These are phyloP conservation scores for Odocoileus hemionus DNA, from an alignment of 2,113 vertebrate species.

Conservation along the genomic window DNA sequence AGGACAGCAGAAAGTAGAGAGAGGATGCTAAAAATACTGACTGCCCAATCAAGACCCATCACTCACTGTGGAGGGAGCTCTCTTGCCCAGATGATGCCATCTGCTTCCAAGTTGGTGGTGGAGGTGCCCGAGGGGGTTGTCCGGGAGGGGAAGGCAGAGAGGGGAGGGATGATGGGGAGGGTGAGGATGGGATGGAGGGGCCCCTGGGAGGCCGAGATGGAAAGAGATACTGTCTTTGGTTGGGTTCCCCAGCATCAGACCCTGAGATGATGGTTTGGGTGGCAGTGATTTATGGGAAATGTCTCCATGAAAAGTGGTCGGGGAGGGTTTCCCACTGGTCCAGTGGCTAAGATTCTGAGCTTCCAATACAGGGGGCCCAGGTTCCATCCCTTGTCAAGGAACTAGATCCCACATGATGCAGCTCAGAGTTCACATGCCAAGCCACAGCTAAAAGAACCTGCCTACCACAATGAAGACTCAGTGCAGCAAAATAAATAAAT, in stretches of 20 bases:
- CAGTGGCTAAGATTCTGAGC: not conserved
- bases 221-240: not conserved
- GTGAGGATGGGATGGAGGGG: not conserved
- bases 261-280: not conserved
- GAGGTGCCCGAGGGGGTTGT: not conserved
- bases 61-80: conserved; percentile 54
- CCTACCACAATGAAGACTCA: not conserved
- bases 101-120: conserved; percentile 74
- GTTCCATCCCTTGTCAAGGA: not conserved
- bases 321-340: not conserved
- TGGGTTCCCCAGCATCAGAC: not conserved
- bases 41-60: conserved; percentile 63
- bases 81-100: conserved; percentile 58
- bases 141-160: rapidly evolving
- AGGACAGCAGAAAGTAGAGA: conserved; percentile 26
- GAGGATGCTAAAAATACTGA: conserved; percentile 61
- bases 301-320: too few relatives aligned
- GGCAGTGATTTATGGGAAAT: not conserved
- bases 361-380: not conserved
- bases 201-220: not conserved
- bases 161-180: not conserved
- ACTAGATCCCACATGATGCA: not conserved
- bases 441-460: not conserved
- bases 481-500: not conserved
- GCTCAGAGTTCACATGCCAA: not conserved